phyloP scores from a whole-genome alignment of 2,888 invertebrate genomes.

The Brenthis hecate region DNA sequence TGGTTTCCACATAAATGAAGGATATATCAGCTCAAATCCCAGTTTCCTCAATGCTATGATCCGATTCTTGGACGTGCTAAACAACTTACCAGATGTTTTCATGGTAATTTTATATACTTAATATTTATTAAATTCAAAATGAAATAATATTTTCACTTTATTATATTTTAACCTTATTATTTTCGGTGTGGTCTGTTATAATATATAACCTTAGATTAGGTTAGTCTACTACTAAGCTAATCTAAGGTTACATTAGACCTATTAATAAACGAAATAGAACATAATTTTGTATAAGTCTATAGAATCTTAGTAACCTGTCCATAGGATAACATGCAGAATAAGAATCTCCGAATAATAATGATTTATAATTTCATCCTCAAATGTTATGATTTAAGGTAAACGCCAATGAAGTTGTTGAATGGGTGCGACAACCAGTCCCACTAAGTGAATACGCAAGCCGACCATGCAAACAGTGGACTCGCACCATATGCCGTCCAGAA shows the following conservation, averaged over 20 bases:
- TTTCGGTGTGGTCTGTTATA: too few relatives aligned
- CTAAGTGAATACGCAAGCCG: constrained; percentile 56
- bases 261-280: too few relatives aligned
- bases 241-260: too few relatives aligned
- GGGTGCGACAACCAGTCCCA: constrained; percentile 79
- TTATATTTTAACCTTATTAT: too few relatives aligned
- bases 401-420: constrained; percentile 75
- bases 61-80: constrained; percentile 81
- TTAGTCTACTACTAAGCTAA: too few relatives aligned
- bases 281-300: too few relatives aligned
- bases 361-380: neutral
- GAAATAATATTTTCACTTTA: too few relatives aligned
- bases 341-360: neutral
- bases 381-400: constrained; percentile 39
- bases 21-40: constrained; percentile 74
- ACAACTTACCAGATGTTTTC: constrained; percentile 80
- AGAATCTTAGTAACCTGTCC: neutral
- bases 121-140: too few relatives aligned
- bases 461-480: constrained; percentile 9
- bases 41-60: constrained; percentile 74
- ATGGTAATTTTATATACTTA: constrained; percentile 60
- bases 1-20: constrained; percentile 85
- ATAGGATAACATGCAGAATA: neutral
- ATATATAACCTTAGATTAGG: too few relatives aligned
- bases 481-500: constrained; percentile 43